A percentile compares a stretch with the other conserved stretches of the same genome.
Evolutionary conservation across 2,888 invertebrate species (phyloP).

Genomic region (Orthosia gothica): DNA sequence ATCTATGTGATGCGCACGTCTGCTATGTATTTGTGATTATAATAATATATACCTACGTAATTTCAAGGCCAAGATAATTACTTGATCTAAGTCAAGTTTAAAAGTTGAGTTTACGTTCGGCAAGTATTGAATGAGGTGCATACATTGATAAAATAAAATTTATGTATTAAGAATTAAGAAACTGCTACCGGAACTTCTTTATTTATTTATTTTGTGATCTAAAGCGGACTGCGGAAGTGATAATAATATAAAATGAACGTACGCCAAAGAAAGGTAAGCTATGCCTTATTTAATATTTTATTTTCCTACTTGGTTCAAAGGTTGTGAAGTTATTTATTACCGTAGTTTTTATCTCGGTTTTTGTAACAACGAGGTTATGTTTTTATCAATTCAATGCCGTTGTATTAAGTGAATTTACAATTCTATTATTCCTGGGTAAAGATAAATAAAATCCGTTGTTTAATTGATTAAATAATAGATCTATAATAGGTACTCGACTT

Average conservation of each 20-base stretch:
- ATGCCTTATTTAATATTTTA: conserved; percentile 2
- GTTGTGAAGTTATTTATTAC: conserved; percentile 9
- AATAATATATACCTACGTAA: conserved; percentile 36
- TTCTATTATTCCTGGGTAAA: not conserved
- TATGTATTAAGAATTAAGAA: not conserved
- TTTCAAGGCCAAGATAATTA: conserved; percentile 53
- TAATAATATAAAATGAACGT: conserved; percentile 74
- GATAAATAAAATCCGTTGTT: not conserved
- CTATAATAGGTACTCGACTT: conserved; percentile 6
- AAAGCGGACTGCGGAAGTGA: conserved; percentile 19
- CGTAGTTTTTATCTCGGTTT: not conserved
- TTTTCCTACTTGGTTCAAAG: conserved; percentile 14
- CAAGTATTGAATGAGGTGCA: conserved; percentile 25
- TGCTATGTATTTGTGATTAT: conserved; percentile 37
- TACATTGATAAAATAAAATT: not conserved
- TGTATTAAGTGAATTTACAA: not conserved
- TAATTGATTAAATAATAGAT: not conserved
- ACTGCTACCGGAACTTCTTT: not conserved
- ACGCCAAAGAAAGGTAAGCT: conserved; percentile 82
- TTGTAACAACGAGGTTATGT: conserved; percentile 39
- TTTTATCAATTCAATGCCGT: conserved; percentile 13
- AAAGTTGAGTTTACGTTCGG: conserved; percentile 21
- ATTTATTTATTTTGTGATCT: conserved; percentile 9
- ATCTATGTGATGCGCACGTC: conserved; percentile 56
- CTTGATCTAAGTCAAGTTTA: conserved; percentile 46